Conservation (phyloP, 2,888 invertebrate species). For the Acanthosoma haemorrhoidale region DNA sequence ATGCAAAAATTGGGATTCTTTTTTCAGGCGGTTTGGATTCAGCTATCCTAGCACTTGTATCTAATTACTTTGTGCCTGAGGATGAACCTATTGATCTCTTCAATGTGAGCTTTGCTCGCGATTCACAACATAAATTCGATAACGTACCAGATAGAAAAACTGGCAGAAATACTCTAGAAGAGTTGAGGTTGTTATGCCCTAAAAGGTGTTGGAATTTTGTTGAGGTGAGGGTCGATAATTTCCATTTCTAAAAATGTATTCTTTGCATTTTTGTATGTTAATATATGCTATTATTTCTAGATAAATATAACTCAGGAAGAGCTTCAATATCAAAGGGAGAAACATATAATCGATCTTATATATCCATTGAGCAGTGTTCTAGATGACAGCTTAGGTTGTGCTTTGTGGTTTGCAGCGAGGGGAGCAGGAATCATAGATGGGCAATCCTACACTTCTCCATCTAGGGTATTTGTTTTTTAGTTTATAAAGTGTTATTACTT, state of each 20-base stretch:
- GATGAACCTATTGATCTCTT: conserved; percentile 78
- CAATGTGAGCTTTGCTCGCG: conserved; percentile 84
- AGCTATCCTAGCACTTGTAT: conserved; percentile 76
- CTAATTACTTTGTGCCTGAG: conserved; percentile 61
- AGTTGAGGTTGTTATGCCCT: conserved; percentile 64
- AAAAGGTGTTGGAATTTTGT: conserved; percentile 75
- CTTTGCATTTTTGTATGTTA: not conserved
- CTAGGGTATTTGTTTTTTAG: conserved; percentile 55
- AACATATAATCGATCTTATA: conserved; percentile 67
- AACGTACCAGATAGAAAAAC: conserved; percentile 81
- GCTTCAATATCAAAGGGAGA: conserved; percentile 54
- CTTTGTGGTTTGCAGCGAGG: conserved; percentile 92
- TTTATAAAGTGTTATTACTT: too few relatives aligned
- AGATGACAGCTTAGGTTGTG: conserved; percentile 94
- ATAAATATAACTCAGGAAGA: conserved; percentile 66
- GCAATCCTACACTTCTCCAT: conserved; percentile 52
- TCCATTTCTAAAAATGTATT: not conserved
- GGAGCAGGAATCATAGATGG: conserved; percentile 54
- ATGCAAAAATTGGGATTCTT: conserved; percentile 69
- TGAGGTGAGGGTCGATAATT: conserved; percentile 50
- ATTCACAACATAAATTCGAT: conserved; percentile 11
- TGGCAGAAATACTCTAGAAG: conserved; percentile 62
- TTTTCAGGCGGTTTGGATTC: conserved; percentile 99
- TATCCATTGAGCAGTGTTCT: conserved; percentile 81
- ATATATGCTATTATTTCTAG: conserved; percentile 42